These are phyloP conservation scores for Meriones psammophilus DNA, from an alignment of 2,797 vertebrate species.

Conservation along the genomic window DNA sequence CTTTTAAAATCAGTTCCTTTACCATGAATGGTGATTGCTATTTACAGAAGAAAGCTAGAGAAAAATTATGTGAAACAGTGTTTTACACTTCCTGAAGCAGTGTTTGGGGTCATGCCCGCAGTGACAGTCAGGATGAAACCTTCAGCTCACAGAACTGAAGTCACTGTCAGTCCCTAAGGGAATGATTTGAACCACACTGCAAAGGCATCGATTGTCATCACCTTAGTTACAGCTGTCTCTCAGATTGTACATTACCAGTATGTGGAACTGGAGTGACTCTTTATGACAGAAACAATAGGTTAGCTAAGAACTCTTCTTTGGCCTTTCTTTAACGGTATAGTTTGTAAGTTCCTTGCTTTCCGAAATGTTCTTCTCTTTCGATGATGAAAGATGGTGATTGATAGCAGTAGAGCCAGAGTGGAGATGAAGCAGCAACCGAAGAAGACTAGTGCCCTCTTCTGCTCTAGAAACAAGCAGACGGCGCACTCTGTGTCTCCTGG, in stretches of 20 bases:
- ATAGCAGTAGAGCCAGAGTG: constrained; percentile 89
- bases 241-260: constrained; percentile 50
- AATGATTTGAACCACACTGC: constrained; percentile 20
- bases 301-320: constrained; percentile 74
- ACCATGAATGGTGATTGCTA: neutral
- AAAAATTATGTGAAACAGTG: neutral
- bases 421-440: constrained; percentile 92
- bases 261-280: constrained; percentile 74
- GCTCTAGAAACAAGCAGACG: constrained; percentile 88
- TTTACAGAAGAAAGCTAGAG: constrained; percentile 30
- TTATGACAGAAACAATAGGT: constrained; percentile 50
- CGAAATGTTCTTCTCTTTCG: constrained; percentile 89
- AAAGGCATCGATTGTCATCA: neutral
- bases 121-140: constrained; percentile 28
- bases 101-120: constrained; percentile 44
- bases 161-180: neutral
- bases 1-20: constrained; percentile 55
- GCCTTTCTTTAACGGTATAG: constrained; percentile 80
- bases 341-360: constrained; percentile 83
- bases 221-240: constrained; percentile 13
- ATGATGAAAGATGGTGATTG: constrained; percentile 88
- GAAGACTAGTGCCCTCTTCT: constrained; percentile 93
- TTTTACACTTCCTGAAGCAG: constrained; percentile 6
- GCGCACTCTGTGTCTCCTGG: constrained; percentile 84
- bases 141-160: constrained; percentile 52